Base-by-base conservation (phyloP, 2,888 invertebrate species). In the Drosophila algonquin region DNA sequence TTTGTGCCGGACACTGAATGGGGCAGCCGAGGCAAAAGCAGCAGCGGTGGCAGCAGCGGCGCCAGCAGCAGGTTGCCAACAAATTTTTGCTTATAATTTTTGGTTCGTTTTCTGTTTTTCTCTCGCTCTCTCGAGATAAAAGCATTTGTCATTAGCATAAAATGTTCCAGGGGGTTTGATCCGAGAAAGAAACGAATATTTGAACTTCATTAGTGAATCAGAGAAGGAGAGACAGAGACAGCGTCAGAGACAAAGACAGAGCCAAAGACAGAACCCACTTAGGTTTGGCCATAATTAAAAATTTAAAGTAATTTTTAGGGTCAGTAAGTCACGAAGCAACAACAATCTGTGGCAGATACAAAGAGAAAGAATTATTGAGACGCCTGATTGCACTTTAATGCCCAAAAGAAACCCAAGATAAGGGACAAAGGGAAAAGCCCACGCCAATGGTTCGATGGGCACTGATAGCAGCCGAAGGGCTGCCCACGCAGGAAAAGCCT, bases 101-200 rank as follows among this genome's bases (percentile, higher is more conserved):
- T 56, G 58, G 35, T 51, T 56, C 59, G 56, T 53, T 62, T 64
- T 47, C 53, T 35, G 47, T 57, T 50, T 57, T 50, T 54, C 24
- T 58, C 52, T 53, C 53, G 52, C 24, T 58, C 52, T 53, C 53
- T 45, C 32, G 72, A 85, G 85, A 85, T 85, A 85, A 85, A 85
- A 85, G 85, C 85, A 89, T 87, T 84, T 89, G 84, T 89, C 85
- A 85, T 85, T 85, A 85, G 89, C 85, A 89, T 85, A 77, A 89
- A 89, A 76, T 77, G 72, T 69, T 27, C 65, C 50, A 50, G 69
- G 80, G 81, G 81, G 79, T 86, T 71, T 69, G 63, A 69, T 71
- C 75, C 65, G 59, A 46, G 45, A n/a, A 18, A 59, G 35, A 44
- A 48, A 65, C 56, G 79, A 68, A 83, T 89, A 85, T 83, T 85